Evolutionary conservation across 2,888 invertebrate species (phyloP), one percentile per base, ranked within the genome.

Genomic region (Bhutanitis thaidina): DNA sequence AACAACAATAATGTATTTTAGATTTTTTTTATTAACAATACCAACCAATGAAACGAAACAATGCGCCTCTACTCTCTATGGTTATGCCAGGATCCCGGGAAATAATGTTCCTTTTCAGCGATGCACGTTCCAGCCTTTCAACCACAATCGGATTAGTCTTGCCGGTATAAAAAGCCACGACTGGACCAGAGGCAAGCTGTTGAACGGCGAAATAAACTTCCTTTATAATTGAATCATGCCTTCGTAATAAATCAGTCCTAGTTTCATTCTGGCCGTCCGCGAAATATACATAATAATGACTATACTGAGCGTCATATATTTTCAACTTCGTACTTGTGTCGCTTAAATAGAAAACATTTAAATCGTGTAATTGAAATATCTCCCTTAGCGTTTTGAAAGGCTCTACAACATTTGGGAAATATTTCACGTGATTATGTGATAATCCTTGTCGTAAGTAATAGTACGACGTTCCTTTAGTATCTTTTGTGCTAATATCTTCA

Each of bases 131-230:
- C 1, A 64, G 3, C 7, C 62, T 65, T 0, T 67, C 55, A 0
- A 70, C 38, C 0, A 45, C 29, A 0, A 78, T 55, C 0, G 80
- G 75, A 48, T 85, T 86, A 0, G 43, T 4, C 47, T 71, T 83
- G 0, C 85, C 86, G 0, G 85, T 84, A 47, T 86, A 86, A 55
- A 78, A 78, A 0, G 69, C 80, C 0, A 83, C 12, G 0, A 84
- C 52, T 0, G 77, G 69, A 0, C 75, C 77, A 0, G 53, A 13
- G 3, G 67, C 65, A 3, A 64, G 14, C 30, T 65, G 56, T 0
- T 62, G 61, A 0, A 77, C 60, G 0, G 61, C 61, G 0, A 53
- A 55, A 38, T 72, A 71, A 0, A 80, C 68, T 4, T 80, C 74
- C 1, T 57, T 60, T 16, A 86, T 81, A 0, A 80, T 60, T 1